These are phyloP conservation scores for Meteorus cinctellus DNA, from an alignment of 2,888 invertebrate species.

Conservation along the genomic window DNA sequence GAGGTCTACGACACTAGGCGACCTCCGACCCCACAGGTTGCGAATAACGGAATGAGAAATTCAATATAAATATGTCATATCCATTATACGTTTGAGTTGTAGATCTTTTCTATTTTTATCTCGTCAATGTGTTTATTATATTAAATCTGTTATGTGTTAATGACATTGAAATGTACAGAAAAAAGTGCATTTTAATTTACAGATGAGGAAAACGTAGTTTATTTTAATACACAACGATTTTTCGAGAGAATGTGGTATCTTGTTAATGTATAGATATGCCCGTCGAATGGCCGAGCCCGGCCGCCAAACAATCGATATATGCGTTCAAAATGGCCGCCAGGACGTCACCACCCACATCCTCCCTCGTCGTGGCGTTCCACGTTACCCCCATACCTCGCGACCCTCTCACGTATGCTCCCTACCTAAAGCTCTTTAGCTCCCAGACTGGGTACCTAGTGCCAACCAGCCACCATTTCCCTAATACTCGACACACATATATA, in stretches of 20 bases:
- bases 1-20: slow-evolving; percentile 44
- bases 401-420: slow-evolving; percentile 69
- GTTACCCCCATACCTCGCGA: slow-evolving; percentile 48
- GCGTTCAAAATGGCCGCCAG: slow-evolving; percentile 74
- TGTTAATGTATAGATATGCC: slow-evolving; percentile 11
- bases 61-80: neutral
- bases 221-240: slow-evolving; percentile 50
- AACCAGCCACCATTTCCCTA: slow-evolving; percentile 61
- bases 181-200: neutral
- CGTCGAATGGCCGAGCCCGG: slow-evolving; percentile 72
- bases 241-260: slow-evolving; percentile 31
- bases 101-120: no score
- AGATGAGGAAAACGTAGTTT: neutral
- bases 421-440: slow-evolving; percentile 70
- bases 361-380: slow-evolving; percentile 53
- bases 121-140: no score
- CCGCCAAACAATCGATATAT: slow-evolving; percentile 74
- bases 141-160: no score
- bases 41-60: neutral
- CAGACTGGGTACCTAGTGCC: slow-evolving; percentile 66
- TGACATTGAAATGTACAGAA: no score
- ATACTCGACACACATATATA: slow-evolving; percentile 41
- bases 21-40: slow-evolving; percentile 42
- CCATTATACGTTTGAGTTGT: no score
- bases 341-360: slow-evolving; percentile 65